These are phyloP conservation scores for Scalopus aquaticus DNA, from an alignment of 2,113 vertebrate genomes.

Conservation along the genomic window DNA sequence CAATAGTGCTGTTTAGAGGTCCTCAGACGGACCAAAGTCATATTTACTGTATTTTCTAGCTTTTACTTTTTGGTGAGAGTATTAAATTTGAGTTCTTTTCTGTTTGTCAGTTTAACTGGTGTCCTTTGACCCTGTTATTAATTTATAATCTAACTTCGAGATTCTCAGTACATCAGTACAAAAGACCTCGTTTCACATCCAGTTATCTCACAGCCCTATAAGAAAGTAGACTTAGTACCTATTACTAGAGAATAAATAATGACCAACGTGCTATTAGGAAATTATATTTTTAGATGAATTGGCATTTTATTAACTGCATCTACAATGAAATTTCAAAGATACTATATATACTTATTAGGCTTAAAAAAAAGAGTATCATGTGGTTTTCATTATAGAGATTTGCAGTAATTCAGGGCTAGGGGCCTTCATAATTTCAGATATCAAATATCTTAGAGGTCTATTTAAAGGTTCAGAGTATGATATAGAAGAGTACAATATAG, in stretches of 20 bases:
- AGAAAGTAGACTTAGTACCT: background rate
- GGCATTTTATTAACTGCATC: background rate
- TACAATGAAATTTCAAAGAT: background rate
- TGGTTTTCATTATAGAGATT: background rate
- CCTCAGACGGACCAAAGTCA: background rate
- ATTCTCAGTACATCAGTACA: background rate
- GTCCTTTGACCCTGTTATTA: background rate
- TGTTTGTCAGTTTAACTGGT: background rate
- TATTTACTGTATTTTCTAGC: background rate
- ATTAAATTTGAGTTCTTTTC: background rate
- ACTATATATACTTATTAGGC: background rate
- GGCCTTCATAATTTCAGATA: background rate
- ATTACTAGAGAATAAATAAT: background rate
- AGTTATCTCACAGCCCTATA: background rate
- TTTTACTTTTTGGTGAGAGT: constrained; percentile 10
- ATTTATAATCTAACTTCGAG: background rate
- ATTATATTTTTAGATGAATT: constrained; percentile 4
- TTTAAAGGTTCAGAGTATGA: background rate
- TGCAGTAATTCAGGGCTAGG: background rate
- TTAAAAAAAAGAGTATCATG: background rate
- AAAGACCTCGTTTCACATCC: background rate
- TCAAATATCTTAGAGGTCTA: background rate
- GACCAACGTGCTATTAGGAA: background rate
- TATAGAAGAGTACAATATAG: background rate
- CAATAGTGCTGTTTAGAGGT: background rate